Base-by-base conservation (phyloP, 2,888 invertebrate genomes). In the Latheticus oryzae region DNA sequence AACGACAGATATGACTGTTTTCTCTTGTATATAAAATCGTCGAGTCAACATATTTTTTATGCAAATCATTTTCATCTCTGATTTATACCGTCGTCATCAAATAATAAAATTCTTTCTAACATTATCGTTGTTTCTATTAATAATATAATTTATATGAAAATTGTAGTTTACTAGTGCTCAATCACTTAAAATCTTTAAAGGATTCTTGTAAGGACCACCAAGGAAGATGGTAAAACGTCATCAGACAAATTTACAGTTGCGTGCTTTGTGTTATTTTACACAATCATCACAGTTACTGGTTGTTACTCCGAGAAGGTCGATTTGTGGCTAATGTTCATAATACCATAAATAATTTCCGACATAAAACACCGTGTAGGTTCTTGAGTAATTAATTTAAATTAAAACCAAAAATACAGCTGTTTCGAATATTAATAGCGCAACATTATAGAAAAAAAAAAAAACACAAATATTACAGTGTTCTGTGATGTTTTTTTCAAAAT, bases 121-220 rank as follows among this genome's bases (percentile, higher is more conserved):
- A 5, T 19, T 19, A 19, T 3, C 21, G 21, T 19, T 19, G 21
- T 4, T 5, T 5, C 21, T 5, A 3, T 19, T 19, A 3, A 5
- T 19, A 5, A 19, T 5, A 19, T 4, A 28, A 19, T 19, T 45
- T 28, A 8, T 15, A 43, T 12, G 9, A 43, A 8, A 4, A 42
- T 42, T 26, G 24, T 17, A 28, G 26, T 43, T 28, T 42, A 26
- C 17, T n/a, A n/a, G n/a, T n/a, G n/a, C n/a, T n/a, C n/a, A n/a
- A n/a, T n/a, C n/a, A n/a, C n/a, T n/a, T n/a, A n/a, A n/a, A n/a
- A n/a, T n/a, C n/a, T n/a, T n/a, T n/a, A n/a, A n/a, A n/a, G n/a
- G n/a, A 40, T 24, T 24, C 26, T 40, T 13, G 9, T 42, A 42
- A 26, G 26, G 42, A 42, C 42, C 42, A 42, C 42, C 42, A 42